These are phyloP conservation scores for Ctenodactylus gundi DNA, from an alignment of 2,113 vertebrate genomes.

Conservation along the genomic window DNA sequence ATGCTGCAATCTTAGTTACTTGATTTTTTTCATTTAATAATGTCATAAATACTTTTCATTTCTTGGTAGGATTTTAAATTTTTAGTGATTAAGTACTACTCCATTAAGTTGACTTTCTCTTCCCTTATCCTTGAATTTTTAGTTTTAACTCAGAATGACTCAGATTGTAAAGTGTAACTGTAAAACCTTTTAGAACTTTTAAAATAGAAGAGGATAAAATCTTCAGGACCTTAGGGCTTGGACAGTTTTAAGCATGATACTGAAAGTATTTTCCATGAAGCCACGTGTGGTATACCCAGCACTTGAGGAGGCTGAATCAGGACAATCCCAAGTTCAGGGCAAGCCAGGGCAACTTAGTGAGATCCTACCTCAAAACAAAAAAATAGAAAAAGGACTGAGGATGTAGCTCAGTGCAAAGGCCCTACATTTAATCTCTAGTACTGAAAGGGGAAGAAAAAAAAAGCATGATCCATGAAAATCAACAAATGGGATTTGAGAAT, in stretches of 20 bases:
- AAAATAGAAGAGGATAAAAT: background rate
- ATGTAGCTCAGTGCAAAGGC: too few relatives aligned
- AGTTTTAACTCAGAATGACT: too few relatives aligned
- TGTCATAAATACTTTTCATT: too few relatives aligned
- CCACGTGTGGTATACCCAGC: too few relatives aligned
- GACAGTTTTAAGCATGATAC: background rate
- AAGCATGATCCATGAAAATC: background rate
- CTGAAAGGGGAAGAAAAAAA: too few relatives aligned
- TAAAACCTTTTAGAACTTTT: slow-evolving; percentile 39
- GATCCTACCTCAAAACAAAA: too few relatives aligned
- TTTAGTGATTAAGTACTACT: background rate
- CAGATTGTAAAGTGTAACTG: slow-evolving; percentile 1
- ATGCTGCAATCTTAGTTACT: slow-evolving; percentile 28
- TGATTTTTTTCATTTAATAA: slow-evolving; percentile 39
- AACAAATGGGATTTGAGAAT: background rate
- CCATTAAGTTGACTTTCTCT: slow-evolving; percentile 38
- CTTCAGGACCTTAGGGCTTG: background rate
- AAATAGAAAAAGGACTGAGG: too few relatives aligned
- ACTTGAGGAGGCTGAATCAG: too few relatives aligned
- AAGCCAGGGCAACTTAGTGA: too few relatives aligned
- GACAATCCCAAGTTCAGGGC: too few relatives aligned
- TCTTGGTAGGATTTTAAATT: slow-evolving; percentile 8
- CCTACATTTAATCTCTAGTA: too few relatives aligned
- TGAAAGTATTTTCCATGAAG: too few relatives aligned
- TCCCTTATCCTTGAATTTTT: background rate